phyloP scores from a whole-genome alignment of 2,797 vertebrate species.

The Loriculus beryllinus region DNA sequence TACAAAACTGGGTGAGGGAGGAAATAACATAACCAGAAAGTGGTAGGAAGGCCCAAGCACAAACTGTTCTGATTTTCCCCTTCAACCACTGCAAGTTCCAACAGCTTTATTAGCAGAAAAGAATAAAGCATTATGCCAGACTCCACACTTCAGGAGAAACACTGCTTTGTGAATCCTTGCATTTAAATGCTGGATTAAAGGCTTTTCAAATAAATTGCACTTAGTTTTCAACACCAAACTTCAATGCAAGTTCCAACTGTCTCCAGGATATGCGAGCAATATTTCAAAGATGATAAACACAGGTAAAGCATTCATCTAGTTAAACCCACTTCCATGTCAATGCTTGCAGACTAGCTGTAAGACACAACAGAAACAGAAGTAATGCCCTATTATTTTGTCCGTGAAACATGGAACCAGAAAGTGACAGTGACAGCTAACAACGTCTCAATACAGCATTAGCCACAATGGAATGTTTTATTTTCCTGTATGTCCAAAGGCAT shows the following conservation, averaged over 20 bases:
- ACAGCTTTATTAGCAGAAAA: not conserved
- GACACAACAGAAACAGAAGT: not conserved
- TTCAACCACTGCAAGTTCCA: not conserved
- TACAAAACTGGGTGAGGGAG: not conserved
- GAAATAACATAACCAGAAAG: not conserved
- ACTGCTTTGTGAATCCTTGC: not conserved
- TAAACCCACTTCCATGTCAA: not conserved
- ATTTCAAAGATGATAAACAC: not conserved
- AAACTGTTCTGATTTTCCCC: not conserved
- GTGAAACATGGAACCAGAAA: not conserved
- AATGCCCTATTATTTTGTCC: not conserved
- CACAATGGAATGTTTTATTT: not conserved
- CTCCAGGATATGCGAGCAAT: not conserved
- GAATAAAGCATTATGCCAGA: not conserved
- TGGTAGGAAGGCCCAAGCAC: not conserved
- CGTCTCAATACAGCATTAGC: not conserved
- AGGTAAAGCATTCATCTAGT: not conserved
- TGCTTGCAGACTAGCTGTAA: not conserved
- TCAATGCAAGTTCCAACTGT: not conserved
- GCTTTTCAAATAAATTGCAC: not conserved
- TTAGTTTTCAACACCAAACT: not conserved
- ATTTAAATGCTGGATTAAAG: not conserved
- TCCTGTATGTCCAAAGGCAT: not conserved
- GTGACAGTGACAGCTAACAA: not conserved
- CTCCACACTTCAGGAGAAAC: not conserved